Evolutionary conservation across 1,140 invertebrate species (phyloP).

Genomic region (Neodiprion pinetum): DNA sequence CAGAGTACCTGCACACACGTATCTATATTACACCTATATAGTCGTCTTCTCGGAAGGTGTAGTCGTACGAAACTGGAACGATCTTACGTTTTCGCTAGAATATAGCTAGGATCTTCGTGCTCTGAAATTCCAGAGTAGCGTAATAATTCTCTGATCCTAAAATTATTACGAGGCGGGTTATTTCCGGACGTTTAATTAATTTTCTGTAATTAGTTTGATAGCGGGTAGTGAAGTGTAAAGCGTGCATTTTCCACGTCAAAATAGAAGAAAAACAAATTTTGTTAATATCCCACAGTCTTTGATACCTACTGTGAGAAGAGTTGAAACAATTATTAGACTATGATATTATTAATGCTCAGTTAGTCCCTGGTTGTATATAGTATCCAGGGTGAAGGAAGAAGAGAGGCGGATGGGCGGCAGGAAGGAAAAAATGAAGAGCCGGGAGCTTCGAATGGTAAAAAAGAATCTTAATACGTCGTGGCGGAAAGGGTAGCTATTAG

Average conservation of each 20-base stretch:
- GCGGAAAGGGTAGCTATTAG: slow-evolving; percentile 32
- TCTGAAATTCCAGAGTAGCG: background rate
- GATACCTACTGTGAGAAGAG: too few species aligned
- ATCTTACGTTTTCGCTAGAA: background rate
- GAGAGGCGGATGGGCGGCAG: background rate
- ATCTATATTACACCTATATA: background rate
- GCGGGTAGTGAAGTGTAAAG: too few species aligned
- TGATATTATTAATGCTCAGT: too few species aligned
- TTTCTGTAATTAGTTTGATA: too few species aligned
- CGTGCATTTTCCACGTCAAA: too few species aligned
- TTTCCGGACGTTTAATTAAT: too few species aligned
- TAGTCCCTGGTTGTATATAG: too few species aligned
- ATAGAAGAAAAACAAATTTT: too few species aligned
- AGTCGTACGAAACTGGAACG: background rate
- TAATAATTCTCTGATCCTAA: background rate
- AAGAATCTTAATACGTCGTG: slow-evolving; percentile 17
- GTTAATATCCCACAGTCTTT: too few species aligned
- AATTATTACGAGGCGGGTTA: too few species aligned
- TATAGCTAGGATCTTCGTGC: background rate
- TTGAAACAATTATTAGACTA: too few species aligned
- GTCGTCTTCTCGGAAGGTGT: background rate
- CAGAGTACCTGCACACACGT: background rate
- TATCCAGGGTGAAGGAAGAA: background rate
- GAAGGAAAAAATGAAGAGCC: background rate
- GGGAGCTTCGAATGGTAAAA: background rate